phyloP scores from a whole-genome alignment of 2,888 invertebrate genomes.

The Ophioninae sp. region DNA sequence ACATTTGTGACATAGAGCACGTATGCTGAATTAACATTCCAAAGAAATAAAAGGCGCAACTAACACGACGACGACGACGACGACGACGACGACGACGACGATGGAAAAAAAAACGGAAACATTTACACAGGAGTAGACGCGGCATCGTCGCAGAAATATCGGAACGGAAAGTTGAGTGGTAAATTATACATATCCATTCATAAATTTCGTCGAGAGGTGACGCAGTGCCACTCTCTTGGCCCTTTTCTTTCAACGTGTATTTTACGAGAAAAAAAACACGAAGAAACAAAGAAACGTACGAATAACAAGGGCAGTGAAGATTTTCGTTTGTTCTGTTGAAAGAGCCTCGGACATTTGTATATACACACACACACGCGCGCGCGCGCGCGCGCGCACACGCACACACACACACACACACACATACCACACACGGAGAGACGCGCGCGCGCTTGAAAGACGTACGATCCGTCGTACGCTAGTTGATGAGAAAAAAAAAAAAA shows the following conservation, averaged over 20 bases:
- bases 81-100: not conserved
- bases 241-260: conserved; percentile 22
- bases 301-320: conserved; percentile 46
- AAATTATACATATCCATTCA: conserved; percentile 54
- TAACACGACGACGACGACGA: conserved; percentile 27
- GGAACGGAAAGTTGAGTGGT: conserved; percentile 30
- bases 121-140: conserved; percentile 39
- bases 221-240: conserved; percentile 9
- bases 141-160: conserved; percentile 29
- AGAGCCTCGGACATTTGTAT: conserved; percentile 60
- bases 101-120: conserved; percentile 28
- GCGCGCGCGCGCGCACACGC: conserved; percentile 56
- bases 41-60: conserved; percentile 53
- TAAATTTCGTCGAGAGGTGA: conserved; percentile 24
- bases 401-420: conserved; percentile 60
- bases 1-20: conserved; percentile 45
- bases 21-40: conserved; percentile 60
- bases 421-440: conserved; percentile 43
- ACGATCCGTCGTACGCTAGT: conserved; percentile 60
- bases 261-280: not conserved
- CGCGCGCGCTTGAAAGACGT: conserved; percentile 35
- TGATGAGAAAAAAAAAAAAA: conserved; percentile 37
- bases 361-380: conserved; percentile 60
- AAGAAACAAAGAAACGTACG: conserved; percentile 35
- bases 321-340: conserved; percentile 16